These are phyloP conservation scores for Sebastes minor DNA, from an alignment of 2,797 vertebrate genomes.

Conservation along the genomic window DNA sequence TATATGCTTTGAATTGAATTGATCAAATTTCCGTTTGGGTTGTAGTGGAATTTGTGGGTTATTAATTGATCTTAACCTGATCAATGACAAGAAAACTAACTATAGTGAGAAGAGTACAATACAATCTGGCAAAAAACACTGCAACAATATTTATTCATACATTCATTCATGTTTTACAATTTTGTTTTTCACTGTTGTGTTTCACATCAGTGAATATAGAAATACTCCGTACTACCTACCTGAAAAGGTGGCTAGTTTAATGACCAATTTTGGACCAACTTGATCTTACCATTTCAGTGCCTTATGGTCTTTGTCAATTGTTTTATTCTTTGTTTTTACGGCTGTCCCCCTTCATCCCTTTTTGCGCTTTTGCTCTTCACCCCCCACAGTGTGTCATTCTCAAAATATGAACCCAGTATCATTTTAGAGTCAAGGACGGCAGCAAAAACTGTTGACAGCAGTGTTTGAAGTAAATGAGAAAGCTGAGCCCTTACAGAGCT, in stretches of 20 bases:
- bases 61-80: neutral
- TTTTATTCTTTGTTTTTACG: conserved; percentile 5
- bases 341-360: conserved; percentile 39
- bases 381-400: conserved; percentile 45
- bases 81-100: neutral
- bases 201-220: neutral
- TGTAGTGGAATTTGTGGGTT: neutral
- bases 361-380: conserved; percentile 46
- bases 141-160: neutral
- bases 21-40: neutral
- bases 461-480: conserved; percentile 78
- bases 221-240: neutral
- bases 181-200: neutral
- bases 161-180: neutral
- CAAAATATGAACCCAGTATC: conserved; percentile 52
- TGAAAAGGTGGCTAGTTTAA: neutral
- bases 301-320: neutral
- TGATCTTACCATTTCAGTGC: neutral
- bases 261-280: neutral
- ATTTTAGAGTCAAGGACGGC: conserved; percentile 69
- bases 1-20: neutral
- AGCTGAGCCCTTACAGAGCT: conserved; percentile 69
- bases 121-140: neutral
- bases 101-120: neutral
- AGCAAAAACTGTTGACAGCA: conserved; percentile 79